A percentile compares a stretch with the other conserved stretches of the same genome.
Conservation (phyloP, 2,797 vertebrate genomes). For the Microchirus variegatus region DNA sequence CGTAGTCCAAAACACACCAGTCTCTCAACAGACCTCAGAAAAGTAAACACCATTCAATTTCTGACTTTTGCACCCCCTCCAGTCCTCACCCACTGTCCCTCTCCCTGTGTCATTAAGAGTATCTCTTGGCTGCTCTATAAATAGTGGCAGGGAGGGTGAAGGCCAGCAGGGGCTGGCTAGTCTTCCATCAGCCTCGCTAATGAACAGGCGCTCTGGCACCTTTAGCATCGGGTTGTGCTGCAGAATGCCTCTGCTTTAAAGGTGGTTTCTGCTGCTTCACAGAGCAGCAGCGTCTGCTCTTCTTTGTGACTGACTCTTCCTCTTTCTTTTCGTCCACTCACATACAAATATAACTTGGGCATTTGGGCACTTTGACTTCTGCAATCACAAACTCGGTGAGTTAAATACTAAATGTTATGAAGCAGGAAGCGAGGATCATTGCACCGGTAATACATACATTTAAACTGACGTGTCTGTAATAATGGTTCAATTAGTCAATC, state of each 20-base stretch:
- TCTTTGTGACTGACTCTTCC: slow-evolving; percentile 26
- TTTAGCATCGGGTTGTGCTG: slow-evolving; percentile 65
- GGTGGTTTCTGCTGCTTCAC: slow-evolving; percentile 52
- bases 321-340: slow-evolving; percentile 25
- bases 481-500: not conserved
- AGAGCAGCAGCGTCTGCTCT: slow-evolving; percentile 32
- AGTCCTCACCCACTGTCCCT: slow-evolving; percentile 50
- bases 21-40: slow-evolving; percentile 57
- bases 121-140: slow-evolving; percentile 79
- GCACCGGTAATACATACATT: not conserved
- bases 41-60: slow-evolving; percentile 69
- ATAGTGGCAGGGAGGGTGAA: slow-evolving; percentile 77
- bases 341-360: slow-evolving; percentile 25
- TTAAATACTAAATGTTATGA: not conserved
- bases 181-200: slow-evolving; percentile 74
- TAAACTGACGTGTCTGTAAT: not conserved
- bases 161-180: slow-evolving; percentile 76
- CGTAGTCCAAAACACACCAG: slow-evolving; percentile 41
- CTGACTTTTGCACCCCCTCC: slow-evolving; percentile 57
- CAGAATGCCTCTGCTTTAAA: slow-evolving; percentile 61
- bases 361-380: slow-evolving; percentile 25
- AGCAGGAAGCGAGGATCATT: slow-evolving; percentile 6
- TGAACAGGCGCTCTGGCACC: slow-evolving; percentile 76
- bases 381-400: slow-evolving; percentile 14
- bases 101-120: slow-evolving; percentile 73